Evolutionary conservation across 1,140 invertebrate species (phyloP).

Genomic region (Coboldia fuscipes): DNA sequence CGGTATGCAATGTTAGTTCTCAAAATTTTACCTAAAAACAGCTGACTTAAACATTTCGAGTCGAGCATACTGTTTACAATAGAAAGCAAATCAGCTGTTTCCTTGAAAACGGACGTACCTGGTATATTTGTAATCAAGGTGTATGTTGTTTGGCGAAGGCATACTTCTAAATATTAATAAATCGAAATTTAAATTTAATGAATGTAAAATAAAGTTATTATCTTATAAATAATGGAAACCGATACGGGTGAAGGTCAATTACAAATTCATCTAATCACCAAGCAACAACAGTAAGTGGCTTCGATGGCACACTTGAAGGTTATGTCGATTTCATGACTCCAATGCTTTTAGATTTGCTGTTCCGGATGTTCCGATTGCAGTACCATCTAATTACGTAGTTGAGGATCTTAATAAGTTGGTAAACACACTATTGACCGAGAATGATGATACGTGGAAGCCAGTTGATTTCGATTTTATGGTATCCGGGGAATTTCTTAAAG

Average conservation of each 20-base stretch:
- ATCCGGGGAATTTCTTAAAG: constrained; percentile 33
- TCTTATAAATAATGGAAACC: constrained; percentile 12
- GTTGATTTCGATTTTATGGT: constrained; percentile 81
- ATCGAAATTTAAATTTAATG: no score
- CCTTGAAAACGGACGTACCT: no score
- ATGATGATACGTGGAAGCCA: constrained; percentile 21
- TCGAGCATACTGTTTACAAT: no score
- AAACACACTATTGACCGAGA: constrained; percentile 57
- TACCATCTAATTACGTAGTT: constrained; percentile 42
- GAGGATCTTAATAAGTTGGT: constrained; percentile 57
- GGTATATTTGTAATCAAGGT: no score
- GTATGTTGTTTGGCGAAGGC: no score
- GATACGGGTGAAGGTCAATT: constrained; percentile 28
- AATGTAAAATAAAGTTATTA: no score
- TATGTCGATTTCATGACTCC: constrained; percentile 8
- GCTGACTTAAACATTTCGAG: no score
- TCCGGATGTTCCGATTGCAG: constrained; percentile 61
- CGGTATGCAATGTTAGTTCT: no score
- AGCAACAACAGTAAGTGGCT: constrained; percentile 50
- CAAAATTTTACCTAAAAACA: no score
- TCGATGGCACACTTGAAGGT: constrained; percentile 4
- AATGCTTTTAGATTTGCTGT: constrained; percentile 59
- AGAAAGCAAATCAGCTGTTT: no score
- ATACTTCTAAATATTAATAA: no score
- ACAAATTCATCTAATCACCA: constrained; percentile 57